Base-by-base conservation (phyloP, 2,113 vertebrate genomes). In the Pterophyllum scalare region DNA sequence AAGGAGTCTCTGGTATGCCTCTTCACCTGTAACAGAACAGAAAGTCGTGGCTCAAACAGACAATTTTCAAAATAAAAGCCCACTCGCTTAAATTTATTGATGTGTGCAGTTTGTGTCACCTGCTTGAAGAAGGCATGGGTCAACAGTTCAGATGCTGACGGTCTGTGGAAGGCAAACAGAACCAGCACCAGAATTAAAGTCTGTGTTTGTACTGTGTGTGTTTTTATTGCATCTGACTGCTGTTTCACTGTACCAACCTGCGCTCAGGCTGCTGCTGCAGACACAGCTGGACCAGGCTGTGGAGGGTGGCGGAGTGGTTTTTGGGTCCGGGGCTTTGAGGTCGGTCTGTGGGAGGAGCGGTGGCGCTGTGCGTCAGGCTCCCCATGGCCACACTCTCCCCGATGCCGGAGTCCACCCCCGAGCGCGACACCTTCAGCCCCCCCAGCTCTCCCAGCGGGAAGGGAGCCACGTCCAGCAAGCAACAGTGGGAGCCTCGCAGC, bases 321-420 rank as follows among this genome's bases (percentile, higher is more conserved):
- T 97, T 99, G 75, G 97, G 96, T 35, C 93, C 95, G 0, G 98
- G 97, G 61, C 97, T 97, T 81, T 97, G 97, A 24, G 97, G 93
- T 79, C 96, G 94, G 86, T 99, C 98, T 5, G 96, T 94, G 3
- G 95, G 96, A 57, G 96, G 97, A 19, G 96, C 96, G 0, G 96
- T 96, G 87, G 96, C 95, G 67, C 97, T 97, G 78, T 89, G 97
- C 3, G 96, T 97, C 90, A 98, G 95, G 84, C 97, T 97, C 11
- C 96, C 96, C 0, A 95, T 95, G 24, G 96, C 96, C 7, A 97
- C 96, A 59, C 97, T 97, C 91, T 98, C 98, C 58, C 97, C 97
- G 76, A 99, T 99, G 83, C 98, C 98, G 6, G 98, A 99, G 93
- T 99, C 98, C 81, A 98, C 94, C 6, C 98, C 98, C 0, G 98